A percentile compares a stretch with the other conserved stretches of the same genome.
These are phyloP conservation scores for Synanthedon vespiformis DNA, from an alignment of 2,888 invertebrate genomes.

Conservation along the genomic window DNA sequence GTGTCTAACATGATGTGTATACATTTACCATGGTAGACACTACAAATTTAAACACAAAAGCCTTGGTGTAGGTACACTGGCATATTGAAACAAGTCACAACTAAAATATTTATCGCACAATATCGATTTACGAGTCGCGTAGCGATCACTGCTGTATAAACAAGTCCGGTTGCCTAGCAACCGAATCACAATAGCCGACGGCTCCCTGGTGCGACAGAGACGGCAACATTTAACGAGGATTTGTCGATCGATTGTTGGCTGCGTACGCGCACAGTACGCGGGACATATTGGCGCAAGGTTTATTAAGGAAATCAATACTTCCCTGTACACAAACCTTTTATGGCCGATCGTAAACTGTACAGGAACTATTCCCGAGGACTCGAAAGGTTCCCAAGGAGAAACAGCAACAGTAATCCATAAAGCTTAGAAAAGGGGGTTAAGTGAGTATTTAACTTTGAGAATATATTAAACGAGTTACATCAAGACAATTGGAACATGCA, in stretches of 20 bases:
- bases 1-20: no score
- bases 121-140: constrained; percentile 22
- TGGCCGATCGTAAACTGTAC: constrained; percentile 1
- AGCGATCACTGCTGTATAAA: constrained; percentile 18
- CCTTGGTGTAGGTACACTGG: no score
- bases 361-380: background rate
- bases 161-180: constrained; percentile 23
- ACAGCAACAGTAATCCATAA: background rate
- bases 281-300: constrained; percentile 21
- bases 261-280: constrained; percentile 32
- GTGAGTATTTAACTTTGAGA: no score
- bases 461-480: no score
- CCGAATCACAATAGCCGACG: constrained; percentile 12
- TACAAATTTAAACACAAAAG: no score
- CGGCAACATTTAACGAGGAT: constrained; percentile 5
- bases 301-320: constrained; percentile 48
- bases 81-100: no score
- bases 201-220: constrained; percentile 3
- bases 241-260: constrained; percentile 47
- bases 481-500: no score
- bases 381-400: constrained; percentile 1
- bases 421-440: background rate
- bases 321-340: constrained; percentile 19
- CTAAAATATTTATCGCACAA: constrained; percentile 14
- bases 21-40: no score